Percentiles rank a stretch among this genome's conserved stretches.
phyloP scores from a whole-genome alignment of 2,113 vertebrate genomes.

The Saccopteryx bilineata region DNA sequence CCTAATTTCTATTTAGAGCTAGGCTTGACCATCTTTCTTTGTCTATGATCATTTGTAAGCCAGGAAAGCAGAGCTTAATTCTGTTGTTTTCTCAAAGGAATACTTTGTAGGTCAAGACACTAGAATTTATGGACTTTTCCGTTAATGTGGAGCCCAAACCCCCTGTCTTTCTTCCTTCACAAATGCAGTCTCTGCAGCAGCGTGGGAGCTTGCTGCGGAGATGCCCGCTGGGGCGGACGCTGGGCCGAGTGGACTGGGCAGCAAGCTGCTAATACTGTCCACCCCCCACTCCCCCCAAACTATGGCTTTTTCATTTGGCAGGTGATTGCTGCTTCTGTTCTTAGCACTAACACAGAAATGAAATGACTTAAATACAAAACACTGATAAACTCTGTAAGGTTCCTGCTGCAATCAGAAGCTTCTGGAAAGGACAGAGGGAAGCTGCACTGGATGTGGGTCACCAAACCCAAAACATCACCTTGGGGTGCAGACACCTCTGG shows the following conservation, averaged over 20 bases:
- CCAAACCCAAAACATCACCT: no score
- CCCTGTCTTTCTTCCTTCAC: background rate
- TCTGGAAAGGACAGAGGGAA: background rate
- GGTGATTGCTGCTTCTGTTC: constrained; percentile 51
- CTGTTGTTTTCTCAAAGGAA: background rate
- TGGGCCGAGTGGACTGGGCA: background rate
- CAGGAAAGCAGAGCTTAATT: background rate
- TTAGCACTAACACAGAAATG: constrained; percentile 21
- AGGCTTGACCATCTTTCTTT: background rate
- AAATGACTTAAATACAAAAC: constrained; percentile 36
- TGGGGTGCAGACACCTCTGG: rapidly evolving
- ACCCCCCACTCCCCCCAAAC: background rate
- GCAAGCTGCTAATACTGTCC: background rate
- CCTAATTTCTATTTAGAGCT: background rate
- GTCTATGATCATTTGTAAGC: background rate
- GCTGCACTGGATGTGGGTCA: background rate
- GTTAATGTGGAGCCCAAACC: rapidly evolving
- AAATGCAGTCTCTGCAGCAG: background rate
- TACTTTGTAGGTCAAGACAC: background rate
- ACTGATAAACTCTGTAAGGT: background rate
- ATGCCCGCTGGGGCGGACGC: background rate
- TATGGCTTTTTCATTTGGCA: background rate
- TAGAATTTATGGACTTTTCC: background rate
- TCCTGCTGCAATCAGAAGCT: constrained; percentile 6
- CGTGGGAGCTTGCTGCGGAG: background rate